Conservation (phyloP, 2,113 vertebrate species). For the Herpetotheres cachinnans region DNA sequence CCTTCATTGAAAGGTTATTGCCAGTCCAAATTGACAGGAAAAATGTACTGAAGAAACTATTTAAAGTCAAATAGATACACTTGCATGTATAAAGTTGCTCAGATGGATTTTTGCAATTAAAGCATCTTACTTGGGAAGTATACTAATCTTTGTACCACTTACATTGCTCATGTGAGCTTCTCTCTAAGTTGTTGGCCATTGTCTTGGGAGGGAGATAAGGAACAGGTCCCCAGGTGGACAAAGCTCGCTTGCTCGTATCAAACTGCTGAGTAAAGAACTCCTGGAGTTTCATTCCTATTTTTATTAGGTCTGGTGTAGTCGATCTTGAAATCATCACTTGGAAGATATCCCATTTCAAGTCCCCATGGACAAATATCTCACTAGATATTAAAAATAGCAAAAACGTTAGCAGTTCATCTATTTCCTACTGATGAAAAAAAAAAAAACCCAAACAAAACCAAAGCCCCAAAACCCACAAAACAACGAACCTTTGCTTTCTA, state of each 20-base stretch:
- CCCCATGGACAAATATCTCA: slow-evolving; percentile 96
- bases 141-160: slow-evolving; percentile 38
- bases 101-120: not conserved
- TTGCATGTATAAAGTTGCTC: not conserved
- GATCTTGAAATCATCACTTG: slow-evolving; percentile 99
- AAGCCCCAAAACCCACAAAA: not conserved
- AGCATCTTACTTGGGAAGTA: not conserved
- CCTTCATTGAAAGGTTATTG: not conserved
- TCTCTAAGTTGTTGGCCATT: slow-evolving; percentile 82
- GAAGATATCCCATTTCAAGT: slow-evolving; percentile 99
- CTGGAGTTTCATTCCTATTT: slow-evolving; percentile 99
- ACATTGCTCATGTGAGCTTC: slow-evolving; percentile 87
- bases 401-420: not conserved
- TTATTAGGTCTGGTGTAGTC: slow-evolving; percentile 97
- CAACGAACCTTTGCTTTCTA: not conserved
- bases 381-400: slow-evolving; percentile 67
- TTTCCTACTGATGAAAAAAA: not conserved
- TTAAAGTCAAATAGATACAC: not conserved
- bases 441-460: not conserved
- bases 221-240: slow-evolving; percentile 97
- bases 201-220: slow-evolving; percentile 93
- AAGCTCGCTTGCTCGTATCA: slow-evolving; percentile 95
- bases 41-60: not conserved
- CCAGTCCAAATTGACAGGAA: not conserved
- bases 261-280: slow-evolving; percentile 99